Conservation (phyloP, 2,888 invertebrate species). For the Taphrorychus bicolor region DNA sequence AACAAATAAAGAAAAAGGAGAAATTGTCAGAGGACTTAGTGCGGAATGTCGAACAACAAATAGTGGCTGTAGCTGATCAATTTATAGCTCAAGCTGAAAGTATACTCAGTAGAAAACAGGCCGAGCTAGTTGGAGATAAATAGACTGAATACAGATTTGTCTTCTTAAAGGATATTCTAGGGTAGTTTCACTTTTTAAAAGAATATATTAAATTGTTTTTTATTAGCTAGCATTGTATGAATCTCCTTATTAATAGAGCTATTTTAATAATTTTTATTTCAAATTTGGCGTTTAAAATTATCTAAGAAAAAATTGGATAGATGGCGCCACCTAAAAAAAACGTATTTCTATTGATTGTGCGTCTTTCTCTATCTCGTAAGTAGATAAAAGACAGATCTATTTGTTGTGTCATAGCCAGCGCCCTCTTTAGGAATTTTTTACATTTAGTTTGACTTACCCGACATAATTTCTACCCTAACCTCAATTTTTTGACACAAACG, state of each 20-base stretch:
- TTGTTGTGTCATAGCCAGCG: neutral
- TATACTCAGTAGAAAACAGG: conserved; percentile 73
- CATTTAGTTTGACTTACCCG: no score
- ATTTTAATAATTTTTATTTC: no score
- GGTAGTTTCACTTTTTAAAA: no score
- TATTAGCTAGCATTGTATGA: no score
- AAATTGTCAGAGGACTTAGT: conserved; percentile 75
- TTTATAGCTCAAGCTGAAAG: conserved; percentile 71
- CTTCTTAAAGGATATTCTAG: no score
- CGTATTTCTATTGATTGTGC: no score
- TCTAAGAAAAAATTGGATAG: no score
- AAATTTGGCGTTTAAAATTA: no score
- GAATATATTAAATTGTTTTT: no score
- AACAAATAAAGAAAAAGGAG: conserved; percentile 73
- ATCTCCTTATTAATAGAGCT: no score
- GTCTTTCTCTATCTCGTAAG: no score
- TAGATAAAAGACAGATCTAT: neutral
- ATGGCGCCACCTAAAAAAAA: no score
- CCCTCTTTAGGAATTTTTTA: neutral
- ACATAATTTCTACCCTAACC: neutral
- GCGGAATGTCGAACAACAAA: conserved; percentile 72
- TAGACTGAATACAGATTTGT: conserved; percentile 32
- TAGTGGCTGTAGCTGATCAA: conserved; percentile 72
- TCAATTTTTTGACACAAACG: neutral
- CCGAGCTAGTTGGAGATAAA: conserved; percentile 74